Evolutionary conservation across 2,888 invertebrate species (phyloP).

Genomic region (Lepidochrysops patricia): DNA sequence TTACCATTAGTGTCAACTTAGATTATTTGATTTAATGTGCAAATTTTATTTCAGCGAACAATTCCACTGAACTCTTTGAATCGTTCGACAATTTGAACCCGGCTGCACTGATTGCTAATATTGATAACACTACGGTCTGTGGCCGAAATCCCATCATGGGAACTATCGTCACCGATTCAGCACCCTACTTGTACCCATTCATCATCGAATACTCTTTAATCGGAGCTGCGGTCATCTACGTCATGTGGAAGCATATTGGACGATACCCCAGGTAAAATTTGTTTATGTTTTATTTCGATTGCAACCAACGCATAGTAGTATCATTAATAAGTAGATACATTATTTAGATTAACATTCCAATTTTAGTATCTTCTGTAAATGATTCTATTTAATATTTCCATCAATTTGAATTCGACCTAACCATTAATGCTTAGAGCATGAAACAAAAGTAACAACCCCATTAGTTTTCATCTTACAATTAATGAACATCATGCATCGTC

Average conservation of each 20-base stretch:
- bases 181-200: constrained; percentile 96
- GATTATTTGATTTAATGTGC: background rate
- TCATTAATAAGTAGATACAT: background rate
- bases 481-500: constrained; percentile 1
- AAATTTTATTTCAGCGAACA: constrained; percentile 43
- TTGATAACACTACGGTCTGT: constrained; percentile 77
- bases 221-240: constrained; percentile 94
- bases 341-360: background rate
- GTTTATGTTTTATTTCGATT: constrained; percentile 12
- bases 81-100: constrained; percentile 75
- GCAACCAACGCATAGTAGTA: background rate
- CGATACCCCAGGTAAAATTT: constrained; percentile 83
- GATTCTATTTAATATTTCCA: too few relatives aligned
- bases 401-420: background rate
- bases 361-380: background rate
- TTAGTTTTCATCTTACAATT: background rate
- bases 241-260: constrained; percentile 97
- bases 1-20: background rate
- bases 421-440: background rate
- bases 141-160: constrained; percentile 93
- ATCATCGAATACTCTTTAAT: constrained; percentile 96
- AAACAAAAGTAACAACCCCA: background rate
- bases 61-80: constrained; percentile 67
- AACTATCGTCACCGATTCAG: constrained; percentile 91
- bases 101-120: constrained; percentile 74